phyloP scores from a whole-genome alignment of 1,140 invertebrate genomes.

The Drosophila repleta region DNA sequence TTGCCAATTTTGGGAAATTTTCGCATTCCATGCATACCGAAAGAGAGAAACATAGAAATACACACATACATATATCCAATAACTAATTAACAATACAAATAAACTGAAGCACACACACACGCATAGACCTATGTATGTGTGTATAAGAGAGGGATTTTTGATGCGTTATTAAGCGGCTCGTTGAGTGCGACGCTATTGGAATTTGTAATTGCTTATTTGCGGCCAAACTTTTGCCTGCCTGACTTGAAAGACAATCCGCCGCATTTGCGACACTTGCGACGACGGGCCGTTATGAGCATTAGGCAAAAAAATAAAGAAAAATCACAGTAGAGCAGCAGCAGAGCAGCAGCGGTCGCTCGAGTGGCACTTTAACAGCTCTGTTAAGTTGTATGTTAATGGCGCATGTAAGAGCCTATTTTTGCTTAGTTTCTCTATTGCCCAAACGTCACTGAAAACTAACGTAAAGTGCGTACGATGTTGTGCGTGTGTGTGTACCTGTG shows the following conservation, averaged over 20 bases:
- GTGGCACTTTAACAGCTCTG: constrained; percentile 26
- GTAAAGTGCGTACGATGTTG: constrained; percentile 20
- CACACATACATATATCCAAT: constrained; percentile 41
- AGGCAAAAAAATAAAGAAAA: constrained; percentile 16
- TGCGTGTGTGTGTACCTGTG: not conserved
- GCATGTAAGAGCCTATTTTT: constrained; percentile 40
- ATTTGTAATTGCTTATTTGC: constrained; percentile 78
- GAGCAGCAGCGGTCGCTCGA: not conserved
- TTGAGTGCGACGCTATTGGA: constrained; percentile 61
- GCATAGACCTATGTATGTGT: not conserved
- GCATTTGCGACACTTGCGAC: constrained; percentile 49
- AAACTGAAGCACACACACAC: constrained; percentile 20
- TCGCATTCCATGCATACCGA: constrained; percentile 67
- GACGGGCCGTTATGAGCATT: constrained; percentile 36
- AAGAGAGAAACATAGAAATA: constrained; percentile 12
- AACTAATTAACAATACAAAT: constrained; percentile 69
- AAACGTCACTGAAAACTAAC: constrained; percentile 46
- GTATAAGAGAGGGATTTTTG: constrained; percentile 36
- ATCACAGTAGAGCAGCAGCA: constrained; percentile 3
- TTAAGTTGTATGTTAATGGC: constrained; percentile 49
- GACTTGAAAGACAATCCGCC: constrained; percentile 61
- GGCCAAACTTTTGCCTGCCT: constrained; percentile 48
- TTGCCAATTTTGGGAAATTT: constrained; percentile 57
- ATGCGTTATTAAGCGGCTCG: constrained; percentile 71
- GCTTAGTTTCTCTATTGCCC: constrained; percentile 46